Evolutionary conservation across 2,797 vertebrate genomes (phyloP).

Genomic region (Heteromormyrus szaboi): DNA sequence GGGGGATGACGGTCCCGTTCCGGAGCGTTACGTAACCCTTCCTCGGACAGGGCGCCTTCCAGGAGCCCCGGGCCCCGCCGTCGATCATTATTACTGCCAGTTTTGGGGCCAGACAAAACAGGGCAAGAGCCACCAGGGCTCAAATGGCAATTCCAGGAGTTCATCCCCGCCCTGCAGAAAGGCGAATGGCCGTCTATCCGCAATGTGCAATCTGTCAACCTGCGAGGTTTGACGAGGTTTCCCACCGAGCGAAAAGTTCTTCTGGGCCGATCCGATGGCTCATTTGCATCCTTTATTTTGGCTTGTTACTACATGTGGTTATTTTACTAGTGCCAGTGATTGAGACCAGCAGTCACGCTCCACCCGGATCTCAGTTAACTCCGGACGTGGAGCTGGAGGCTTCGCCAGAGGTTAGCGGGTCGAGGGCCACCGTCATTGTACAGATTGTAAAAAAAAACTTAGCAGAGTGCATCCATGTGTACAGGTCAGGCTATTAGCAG

Average conservation of each 20-base stretch:
- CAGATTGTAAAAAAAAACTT: background rate
- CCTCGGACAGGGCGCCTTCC: constrained; percentile 1
- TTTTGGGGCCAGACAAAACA: constrained; percentile 4
- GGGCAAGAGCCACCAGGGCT: background rate
- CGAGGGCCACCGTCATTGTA: background rate
- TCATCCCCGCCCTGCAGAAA: background rate
- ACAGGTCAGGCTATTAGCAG: background rate
- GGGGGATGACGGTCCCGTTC: constrained; percentile 8
- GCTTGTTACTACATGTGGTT: background rate
- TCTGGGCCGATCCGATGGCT: background rate
- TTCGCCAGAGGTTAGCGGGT: background rate
- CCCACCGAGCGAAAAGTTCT: background rate
- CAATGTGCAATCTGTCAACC: background rate
- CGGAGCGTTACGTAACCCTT: constrained; percentile 10
- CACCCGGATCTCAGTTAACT: background rate
- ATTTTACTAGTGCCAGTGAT: background rate
- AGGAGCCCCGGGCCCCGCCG: background rate
- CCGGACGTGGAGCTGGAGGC: background rate
- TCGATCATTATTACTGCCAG: background rate
- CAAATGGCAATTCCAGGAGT: background rate
- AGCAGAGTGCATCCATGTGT: background rate
- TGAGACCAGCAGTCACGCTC: background rate
- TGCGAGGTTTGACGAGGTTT: background rate
- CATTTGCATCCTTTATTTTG: constrained; percentile 1
- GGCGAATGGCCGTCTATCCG: background rate